These are phyloP conservation scores for Lycopodina hypogea DNA, from an alignment of 37 sponge, comb jelly and placozoan genomes.

Conservation along the genomic window DNA sequence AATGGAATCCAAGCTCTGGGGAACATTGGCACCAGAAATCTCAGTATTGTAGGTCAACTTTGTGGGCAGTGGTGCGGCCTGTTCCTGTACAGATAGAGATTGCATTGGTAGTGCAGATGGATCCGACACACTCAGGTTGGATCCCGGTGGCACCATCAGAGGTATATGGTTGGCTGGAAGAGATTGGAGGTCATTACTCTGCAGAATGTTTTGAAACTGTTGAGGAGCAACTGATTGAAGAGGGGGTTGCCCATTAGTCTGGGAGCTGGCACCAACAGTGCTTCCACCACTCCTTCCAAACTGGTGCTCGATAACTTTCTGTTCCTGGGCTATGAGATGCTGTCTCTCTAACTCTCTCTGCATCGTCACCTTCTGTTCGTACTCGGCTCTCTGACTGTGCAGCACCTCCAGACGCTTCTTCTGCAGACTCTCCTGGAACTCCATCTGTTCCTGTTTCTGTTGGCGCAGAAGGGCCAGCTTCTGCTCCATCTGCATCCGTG, in stretches of 20 bases:
- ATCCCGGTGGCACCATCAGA: background rate
- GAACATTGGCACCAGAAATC: background rate
- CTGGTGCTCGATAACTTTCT: constrained; percentile 68
- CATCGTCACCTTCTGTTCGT: constrained; percentile 48
- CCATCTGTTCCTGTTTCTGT: constrained; percentile 88
- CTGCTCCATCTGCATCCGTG: constrained; percentile 95
- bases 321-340: constrained; percentile 65
- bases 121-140: background rate
- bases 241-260: background rate
- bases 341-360: constrained; percentile 71
- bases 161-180: background rate
- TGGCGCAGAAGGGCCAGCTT: constrained; percentile 91
- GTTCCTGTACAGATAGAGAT: constrained; percentile 24
- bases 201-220: background rate
- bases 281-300: constrained; percentile 28
- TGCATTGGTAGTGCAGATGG: constrained; percentile 14
- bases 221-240: background rate
- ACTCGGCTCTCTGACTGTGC: constrained; percentile 41
- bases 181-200: background rate
- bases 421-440: constrained; percentile 69
- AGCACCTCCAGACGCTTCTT: constrained; percentile 43
- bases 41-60: constrained; percentile 19
- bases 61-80: constrained; percentile 24
- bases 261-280: background rate
- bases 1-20: background rate